phyloP scores from a whole-genome alignment of 2,797 vertebrate genomes.

The Luscinia luscinia region DNA sequence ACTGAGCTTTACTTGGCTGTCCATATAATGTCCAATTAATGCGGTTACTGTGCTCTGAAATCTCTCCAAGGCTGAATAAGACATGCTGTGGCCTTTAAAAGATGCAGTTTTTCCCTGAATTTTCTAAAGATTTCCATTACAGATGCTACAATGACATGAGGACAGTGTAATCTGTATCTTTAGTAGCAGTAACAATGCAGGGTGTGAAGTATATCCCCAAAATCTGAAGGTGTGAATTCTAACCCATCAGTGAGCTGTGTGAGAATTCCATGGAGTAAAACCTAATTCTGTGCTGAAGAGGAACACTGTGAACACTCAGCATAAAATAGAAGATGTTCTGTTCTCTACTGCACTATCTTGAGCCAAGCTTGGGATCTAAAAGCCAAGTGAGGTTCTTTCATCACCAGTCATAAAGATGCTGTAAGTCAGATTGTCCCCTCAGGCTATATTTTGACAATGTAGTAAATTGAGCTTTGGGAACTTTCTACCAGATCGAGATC shows the following conservation, averaged over 20 bases:
- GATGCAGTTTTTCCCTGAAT: background rate
- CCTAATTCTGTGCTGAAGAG: slow-evolving; percentile 52
- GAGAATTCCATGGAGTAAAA: slow-evolving; percentile 56
- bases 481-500: slow-evolving; percentile 63
- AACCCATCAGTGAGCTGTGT: slow-evolving; percentile 19
- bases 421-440: slow-evolving; percentile 65
- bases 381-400: slow-evolving; percentile 62
- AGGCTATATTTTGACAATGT: slow-evolving; percentile 60
- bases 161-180: slow-evolving; percentile 39
- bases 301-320: slow-evolving; percentile 49
- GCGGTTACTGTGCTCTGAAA: slow-evolving; percentile 37
- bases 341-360: slow-evolving; percentile 43
- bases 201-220: slow-evolving; percentile 64
- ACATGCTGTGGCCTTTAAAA: slow-evolving; percentile 20
- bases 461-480: slow-evolving; percentile 58
- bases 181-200: slow-evolving; percentile 50
- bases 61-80: slow-evolving; percentile 34
- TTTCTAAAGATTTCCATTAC: slow-evolving; percentile 18
- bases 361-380: slow-evolving; percentile 63
- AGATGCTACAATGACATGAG: slow-evolving; percentile 45
- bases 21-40: slow-evolving; percentile 20
- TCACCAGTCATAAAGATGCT: slow-evolving; percentile 60
- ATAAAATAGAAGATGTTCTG: slow-evolving; percentile 64
- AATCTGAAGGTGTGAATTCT: slow-evolving; percentile 53
- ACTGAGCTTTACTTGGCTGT: slow-evolving; percentile 12